Base-by-base conservation (phyloP, 2,797 vertebrate species). In the Pipistrellus pygmaeus region DNA sequence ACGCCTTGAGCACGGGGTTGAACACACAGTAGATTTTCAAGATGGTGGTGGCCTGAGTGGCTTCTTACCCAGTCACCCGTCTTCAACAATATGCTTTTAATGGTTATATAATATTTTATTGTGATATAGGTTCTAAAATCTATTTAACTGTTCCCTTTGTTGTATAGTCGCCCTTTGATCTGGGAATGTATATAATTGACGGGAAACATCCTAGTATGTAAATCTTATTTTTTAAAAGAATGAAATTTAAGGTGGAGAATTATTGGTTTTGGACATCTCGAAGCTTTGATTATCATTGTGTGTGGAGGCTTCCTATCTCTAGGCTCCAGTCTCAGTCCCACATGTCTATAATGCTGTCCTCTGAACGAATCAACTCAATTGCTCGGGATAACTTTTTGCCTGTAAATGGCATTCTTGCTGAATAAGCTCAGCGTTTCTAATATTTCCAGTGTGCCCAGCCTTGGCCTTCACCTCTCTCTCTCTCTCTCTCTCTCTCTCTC, bases 61-160 rank as follows among this genome's bases (percentile, higher is more conserved):
- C 55, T 62, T 91, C 73, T 46, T 38, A 8, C n/a, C 73, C 32
- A 55, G 60, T 77, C 73, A 95, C 15, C 82, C 20, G 32, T 72
- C 84, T 96, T 81, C 30, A 78, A 88, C 92, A 83, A 41, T 41
- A 76, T 3, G 27, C 41, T 60, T 88, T 94, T 72, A 51, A 25
- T 60, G 44, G 25, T 48, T 73, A n/a, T 0, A 35, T 87, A 80
- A 21, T 77, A 90, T 41, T 66, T 85, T 35, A 30, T 35, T 66
- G 18, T 68, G 46, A 44, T 77, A 73, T 1, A 83, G 30, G 44
- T 78, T 64, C 82, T 84, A 44, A n/a, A 64, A 51, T 77, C 76
- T 90, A 87, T 44, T 69, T 76, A 66, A 87, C 20, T 64, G 13
- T 80, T 92, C 35, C 73, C 32, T 83, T 75, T 93, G 38, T 73